Evolutionary conservation across 1,140 invertebrate genomes (phyloP).

Genomic region (Neodiprion virginianus): DNA sequence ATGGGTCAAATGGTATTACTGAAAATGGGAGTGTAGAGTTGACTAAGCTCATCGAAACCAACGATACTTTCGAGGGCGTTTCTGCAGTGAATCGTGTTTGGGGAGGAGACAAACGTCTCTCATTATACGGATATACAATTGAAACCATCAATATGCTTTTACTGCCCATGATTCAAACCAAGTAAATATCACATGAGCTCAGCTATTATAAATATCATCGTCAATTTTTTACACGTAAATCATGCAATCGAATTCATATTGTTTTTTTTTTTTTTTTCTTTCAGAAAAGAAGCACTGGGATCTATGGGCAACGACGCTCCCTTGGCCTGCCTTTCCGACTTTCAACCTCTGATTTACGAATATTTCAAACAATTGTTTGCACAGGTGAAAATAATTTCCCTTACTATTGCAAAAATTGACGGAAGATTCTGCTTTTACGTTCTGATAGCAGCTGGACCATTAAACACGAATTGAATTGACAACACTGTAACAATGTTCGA

Average conservation of each 20-base stretch:
- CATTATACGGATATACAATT: conserved; percentile 92
- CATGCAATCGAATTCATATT: neutral
- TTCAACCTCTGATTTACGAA: conserved; percentile 93
- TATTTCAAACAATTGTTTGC: conserved; percentile 99
- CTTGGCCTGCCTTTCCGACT: conserved; percentile 92
- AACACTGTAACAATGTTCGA: conserved; percentile 7
- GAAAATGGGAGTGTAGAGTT: conserved; percentile 22
- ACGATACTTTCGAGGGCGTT: conserved; percentile 43
- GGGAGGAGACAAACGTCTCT: conserved; percentile 83
- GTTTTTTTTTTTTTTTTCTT: conserved; percentile 31
- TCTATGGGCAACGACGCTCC: conserved; percentile 99
- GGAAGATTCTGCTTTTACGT: neutral
- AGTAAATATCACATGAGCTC: conserved; percentile 67
- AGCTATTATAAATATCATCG: conserved; percentile 29
- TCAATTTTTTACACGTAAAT: conserved; percentile 18
- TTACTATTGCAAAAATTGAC: neutral
- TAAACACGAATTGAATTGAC: neutral
- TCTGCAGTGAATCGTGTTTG: conserved; percentile 63
- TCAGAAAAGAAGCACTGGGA: conserved; percentile 96
- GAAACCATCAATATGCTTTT: conserved; percentile 95
- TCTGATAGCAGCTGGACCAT: neutral
- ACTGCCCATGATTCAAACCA: conserved; percentile 95
- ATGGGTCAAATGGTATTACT: conserved; percentile 53
- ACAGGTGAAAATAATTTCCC: conserved; percentile 66
- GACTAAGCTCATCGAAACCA: conserved; percentile 25